phyloP scores from a whole-genome alignment of 2,888 invertebrate species.

The Scrobipalpa atriplicella region DNA sequence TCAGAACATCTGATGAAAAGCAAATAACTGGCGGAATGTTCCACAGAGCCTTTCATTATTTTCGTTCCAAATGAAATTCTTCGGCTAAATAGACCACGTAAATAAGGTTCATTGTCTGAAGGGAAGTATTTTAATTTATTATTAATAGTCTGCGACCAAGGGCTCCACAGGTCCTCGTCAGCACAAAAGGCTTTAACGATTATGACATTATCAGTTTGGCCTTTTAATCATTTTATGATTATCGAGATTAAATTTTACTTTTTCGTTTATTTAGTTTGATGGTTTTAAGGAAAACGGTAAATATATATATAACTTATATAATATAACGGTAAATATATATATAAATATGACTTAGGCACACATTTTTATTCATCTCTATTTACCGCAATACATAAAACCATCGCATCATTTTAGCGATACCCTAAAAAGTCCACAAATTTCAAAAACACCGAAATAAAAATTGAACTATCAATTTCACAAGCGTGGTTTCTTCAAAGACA shows the following conservation, averaged over 20 bases:
- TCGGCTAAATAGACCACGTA: slow-evolving; percentile 6
- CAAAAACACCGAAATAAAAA: no score
- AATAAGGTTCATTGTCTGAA: slow-evolving; percentile 17
- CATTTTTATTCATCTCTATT: no score
- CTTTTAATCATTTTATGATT: neutral
- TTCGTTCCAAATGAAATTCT: slow-evolving; percentile 5
- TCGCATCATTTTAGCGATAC: no score
- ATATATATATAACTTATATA: no score
- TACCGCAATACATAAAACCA: no score
- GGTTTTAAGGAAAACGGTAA: no score
- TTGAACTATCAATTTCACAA: neutral
- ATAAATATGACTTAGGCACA: no score
- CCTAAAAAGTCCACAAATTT: no score
- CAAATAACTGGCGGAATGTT: slow-evolving; percentile 5
- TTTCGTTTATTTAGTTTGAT: no score
- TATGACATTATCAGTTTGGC: neutral
- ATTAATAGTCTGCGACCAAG: neutral
- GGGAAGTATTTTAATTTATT: slow-evolving; percentile 27
- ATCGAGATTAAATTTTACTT: neutral
- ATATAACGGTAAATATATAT: no score
- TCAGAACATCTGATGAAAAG: slow-evolving; percentile 14
- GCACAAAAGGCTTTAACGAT: neutral
- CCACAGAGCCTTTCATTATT: slow-evolving; percentile 7
- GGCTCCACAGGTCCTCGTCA: neutral
- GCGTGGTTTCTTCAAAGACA: slow-evolving; percentile 23